Evolutionary conservation across 2,113 vertebrate species (phyloP).

Genomic region (Platysteira castanea): DNA sequence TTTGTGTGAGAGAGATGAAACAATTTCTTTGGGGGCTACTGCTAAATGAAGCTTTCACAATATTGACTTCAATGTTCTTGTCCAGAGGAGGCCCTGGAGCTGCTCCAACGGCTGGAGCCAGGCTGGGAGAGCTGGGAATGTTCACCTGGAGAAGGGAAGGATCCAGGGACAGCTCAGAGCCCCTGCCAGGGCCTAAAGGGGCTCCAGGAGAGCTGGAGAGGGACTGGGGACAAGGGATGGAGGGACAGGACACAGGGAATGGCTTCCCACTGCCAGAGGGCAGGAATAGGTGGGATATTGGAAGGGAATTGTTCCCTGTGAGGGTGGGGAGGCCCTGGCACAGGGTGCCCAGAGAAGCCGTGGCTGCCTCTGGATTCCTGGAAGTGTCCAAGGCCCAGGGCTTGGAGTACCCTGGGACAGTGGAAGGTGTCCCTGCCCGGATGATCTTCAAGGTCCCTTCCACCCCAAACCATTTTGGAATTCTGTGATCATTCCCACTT

Average conservation of each 20-base stretch:
- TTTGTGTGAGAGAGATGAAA: not conserved
- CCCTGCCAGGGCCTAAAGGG: not conserved
- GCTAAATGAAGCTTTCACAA: not conserved
- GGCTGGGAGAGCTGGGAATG: not conserved
- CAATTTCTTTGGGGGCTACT: not conserved
- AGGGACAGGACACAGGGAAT: not conserved
- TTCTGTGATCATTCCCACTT: not conserved
- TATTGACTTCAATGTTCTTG: too few species aligned
- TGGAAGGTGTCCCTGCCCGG: not conserved
- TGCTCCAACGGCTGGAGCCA: not conserved
- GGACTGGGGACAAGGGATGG: not conserved
- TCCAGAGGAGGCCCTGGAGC: rapidly evolving
- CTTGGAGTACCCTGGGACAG: not conserved
- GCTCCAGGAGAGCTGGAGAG: not conserved
- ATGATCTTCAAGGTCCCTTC: not conserved
- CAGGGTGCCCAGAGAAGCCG: not conserved
- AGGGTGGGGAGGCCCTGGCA: not conserved
- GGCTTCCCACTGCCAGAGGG: not conserved
- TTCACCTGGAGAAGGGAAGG: not conserved
- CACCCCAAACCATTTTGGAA: not conserved
- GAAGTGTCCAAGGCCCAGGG: rapidly evolving
- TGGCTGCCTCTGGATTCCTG: not conserved
- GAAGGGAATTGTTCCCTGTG: rapidly evolving
- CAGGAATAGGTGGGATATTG: rapidly evolving
- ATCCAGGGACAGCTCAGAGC: not conserved